phyloP scores from a whole-genome alignment of 1,140 invertebrate species.

The Portunus trituberculatus region DNA sequence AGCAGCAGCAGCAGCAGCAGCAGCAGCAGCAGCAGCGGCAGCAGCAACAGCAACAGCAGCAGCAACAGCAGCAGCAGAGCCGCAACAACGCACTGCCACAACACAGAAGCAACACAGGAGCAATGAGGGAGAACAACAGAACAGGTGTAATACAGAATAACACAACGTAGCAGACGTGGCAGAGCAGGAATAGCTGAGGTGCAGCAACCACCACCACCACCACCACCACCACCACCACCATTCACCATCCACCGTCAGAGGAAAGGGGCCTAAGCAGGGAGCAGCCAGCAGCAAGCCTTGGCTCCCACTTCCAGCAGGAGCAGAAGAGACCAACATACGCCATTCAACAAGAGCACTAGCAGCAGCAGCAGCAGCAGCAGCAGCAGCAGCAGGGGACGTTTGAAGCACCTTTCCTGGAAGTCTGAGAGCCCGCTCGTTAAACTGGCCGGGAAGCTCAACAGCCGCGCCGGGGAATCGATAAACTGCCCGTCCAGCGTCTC shows the following conservation, averaged over 20 bases:
- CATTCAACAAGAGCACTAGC: neutral
- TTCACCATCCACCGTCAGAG: neutral
- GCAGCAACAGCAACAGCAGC: neutral
- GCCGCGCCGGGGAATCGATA: constrained; percentile 56
- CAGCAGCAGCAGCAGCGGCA: neutral
- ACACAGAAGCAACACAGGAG: neutral
- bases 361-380: constrained; percentile 29
- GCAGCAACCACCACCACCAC: neutral
- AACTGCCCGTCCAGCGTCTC: constrained; percentile 41
- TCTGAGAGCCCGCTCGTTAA: constrained; percentile 59
- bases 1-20: neutral
- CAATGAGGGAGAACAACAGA: neutral
- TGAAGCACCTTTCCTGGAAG: constrained; percentile 58
- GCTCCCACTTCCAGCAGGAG: neutral
- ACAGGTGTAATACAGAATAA: neutral
- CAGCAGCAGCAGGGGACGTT: constrained; percentile 49
- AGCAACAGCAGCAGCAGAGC: neutral
- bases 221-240: neutral
- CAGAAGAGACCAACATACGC: neutral
- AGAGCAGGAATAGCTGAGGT: neutral
- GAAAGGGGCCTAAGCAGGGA: neutral
- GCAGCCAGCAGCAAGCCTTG: neutral
- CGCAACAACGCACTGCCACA: neutral
- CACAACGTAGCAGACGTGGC: neutral
- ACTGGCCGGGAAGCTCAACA: constrained; percentile 58